Percentiles rank a stretch among this genome's conserved stretches.
Conservation (phyloP, 2,113 vertebrate genomes). For the Mobula hypostoma region DNA sequence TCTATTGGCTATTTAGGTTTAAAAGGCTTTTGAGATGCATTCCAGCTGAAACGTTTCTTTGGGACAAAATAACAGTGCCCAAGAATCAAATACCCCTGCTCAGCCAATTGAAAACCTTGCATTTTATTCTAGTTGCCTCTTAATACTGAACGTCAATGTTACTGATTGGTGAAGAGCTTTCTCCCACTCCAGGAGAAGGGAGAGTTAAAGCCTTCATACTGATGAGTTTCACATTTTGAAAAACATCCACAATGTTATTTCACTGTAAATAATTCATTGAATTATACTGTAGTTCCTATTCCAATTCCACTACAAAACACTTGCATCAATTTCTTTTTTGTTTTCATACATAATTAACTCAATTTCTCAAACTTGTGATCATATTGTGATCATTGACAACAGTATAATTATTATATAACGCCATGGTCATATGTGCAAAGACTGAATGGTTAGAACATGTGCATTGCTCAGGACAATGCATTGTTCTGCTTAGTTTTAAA, state of each 20-base stretch:
- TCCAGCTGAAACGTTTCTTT: not conserved
- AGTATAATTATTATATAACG: slow-evolving; percentile 48
- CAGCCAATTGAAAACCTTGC: not conserved
- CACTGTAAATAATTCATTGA: not conserved
- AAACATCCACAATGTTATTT: not conserved
- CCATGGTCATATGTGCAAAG: slow-evolving; percentile 40
- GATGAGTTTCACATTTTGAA: not conserved
- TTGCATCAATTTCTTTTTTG: not conserved
- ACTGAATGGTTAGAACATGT: slow-evolving; percentile 7
- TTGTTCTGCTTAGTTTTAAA: slow-evolving; percentile 5
- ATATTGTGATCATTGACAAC: not conserved
- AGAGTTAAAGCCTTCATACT: not conserved
- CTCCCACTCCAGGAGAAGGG: not conserved
- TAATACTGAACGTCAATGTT: not conserved
- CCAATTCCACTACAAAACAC: slow-evolving; percentile 6
- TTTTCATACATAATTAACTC: not conserved
- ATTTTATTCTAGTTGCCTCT: not conserved
- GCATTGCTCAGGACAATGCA: slow-evolving; percentile 30
- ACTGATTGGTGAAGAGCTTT: not conserved
- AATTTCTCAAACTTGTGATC: not conserved
- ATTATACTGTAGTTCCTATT: slow-evolving; percentile 18
- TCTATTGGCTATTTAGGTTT: not conserved
- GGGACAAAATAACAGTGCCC: not conserved
- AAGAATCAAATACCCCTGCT: not conserved
- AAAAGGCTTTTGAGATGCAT: not conserved